Conservation (phyloP, 2,797 vertebrate genomes). For the Agapornis canus region DNA sequence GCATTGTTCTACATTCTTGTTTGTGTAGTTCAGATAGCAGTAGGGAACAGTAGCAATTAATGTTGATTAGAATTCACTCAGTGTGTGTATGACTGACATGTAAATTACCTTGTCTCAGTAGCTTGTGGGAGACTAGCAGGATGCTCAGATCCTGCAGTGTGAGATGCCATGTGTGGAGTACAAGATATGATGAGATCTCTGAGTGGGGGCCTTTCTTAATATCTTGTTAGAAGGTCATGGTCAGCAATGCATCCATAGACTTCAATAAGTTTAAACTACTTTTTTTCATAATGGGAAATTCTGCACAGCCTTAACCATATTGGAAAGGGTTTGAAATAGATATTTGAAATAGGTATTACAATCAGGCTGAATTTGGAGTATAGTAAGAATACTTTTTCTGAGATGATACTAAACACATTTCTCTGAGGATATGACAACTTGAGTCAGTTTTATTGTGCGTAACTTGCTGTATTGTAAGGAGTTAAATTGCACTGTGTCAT, state of each 20-base stretch:
- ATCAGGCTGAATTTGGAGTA: background rate
- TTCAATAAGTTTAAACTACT: background rate
- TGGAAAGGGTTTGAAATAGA: background rate
- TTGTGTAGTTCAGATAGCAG: background rate
- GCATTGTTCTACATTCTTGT: background rate
- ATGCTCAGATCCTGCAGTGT: fast-evolving
- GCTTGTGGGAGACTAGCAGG: background rate
- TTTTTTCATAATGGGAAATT: background rate
- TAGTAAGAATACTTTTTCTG: background rate
- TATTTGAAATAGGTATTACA: background rate
- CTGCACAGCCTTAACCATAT: background rate
- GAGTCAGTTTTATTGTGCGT: background rate
- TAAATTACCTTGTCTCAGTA: background rate
- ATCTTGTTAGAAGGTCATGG: background rate
- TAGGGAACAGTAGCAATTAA: background rate
- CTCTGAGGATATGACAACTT: background rate
- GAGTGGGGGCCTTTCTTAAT: background rate
- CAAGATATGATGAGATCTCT: background rate
- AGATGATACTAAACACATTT: background rate
- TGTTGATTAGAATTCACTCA: background rate
- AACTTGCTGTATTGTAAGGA: background rate
- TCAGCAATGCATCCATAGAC: background rate
- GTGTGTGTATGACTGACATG: fast-evolving
- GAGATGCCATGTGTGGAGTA: fast-evolving
- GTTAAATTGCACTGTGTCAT: background rate